Percentiles rank a stretch among this genome's conserved stretches.
Evolutionary conservation across 2,113 vertebrate species (phyloP).

Genomic region (Takifugu bimaculatus): DNA sequence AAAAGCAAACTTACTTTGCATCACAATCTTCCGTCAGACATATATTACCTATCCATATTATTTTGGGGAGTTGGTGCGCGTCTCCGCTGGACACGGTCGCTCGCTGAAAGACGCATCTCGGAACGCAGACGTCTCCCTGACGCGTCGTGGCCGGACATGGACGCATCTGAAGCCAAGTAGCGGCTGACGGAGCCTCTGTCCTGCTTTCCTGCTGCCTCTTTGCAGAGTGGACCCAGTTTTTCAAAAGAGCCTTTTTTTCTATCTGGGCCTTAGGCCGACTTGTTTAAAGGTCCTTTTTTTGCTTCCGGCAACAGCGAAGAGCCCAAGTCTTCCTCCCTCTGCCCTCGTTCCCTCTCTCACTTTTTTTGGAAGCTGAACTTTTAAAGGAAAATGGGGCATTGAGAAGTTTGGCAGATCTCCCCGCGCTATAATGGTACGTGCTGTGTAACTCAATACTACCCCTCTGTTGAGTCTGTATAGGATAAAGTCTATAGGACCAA

Average conservation of each 20-base stretch:
- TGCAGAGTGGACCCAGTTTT: slow-evolving; percentile 64
- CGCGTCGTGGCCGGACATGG: slow-evolving; percentile 56
- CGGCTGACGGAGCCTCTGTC: slow-evolving; percentile 52
- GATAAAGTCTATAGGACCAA: slow-evolving; percentile 48
- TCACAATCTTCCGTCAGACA: slow-evolving; percentile 6
- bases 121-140: slow-evolving; percentile 58
- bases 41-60: slow-evolving; percentile 2
- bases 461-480: slow-evolving; percentile 55
- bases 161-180: slow-evolving; percentile 43
- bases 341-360: slow-evolving; percentile 64
- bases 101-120: slow-evolving; percentile 53
- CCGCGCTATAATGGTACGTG: slow-evolving; percentile 83
- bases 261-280: slow-evolving; percentile 67
- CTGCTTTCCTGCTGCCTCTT: slow-evolving; percentile 34
- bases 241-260: slow-evolving; percentile 50
- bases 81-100: slow-evolving; percentile 50
- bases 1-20: slow-evolving; percentile 57
- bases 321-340: slow-evolving; percentile 67
- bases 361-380: slow-evolving; percentile 75
- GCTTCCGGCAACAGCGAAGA: slow-evolving; percentile 79
- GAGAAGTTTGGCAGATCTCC: slow-evolving; percentile 79
- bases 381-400: slow-evolving; percentile 82
- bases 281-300: slow-evolving; percentile 66
- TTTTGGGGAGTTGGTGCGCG: slow-evolving; percentile 18
- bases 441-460: slow-evolving; percentile 75